Base-by-base conservation (phyloP, 1,140 invertebrate species). In the Philotrypesis tridentata region DNA sequence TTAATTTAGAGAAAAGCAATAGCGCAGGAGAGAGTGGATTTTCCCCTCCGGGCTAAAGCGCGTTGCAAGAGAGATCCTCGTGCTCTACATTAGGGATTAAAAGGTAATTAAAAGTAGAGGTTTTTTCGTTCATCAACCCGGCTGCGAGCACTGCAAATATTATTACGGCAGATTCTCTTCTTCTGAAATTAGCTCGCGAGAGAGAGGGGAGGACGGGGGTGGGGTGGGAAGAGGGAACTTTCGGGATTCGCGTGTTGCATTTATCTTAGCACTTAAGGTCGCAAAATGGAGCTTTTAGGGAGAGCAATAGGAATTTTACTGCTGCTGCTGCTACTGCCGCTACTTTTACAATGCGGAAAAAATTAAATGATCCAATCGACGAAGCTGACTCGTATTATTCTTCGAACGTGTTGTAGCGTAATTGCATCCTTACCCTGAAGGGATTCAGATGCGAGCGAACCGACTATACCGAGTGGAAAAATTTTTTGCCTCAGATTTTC, bases 331-430 rank as follows among this genome's bases (percentile, higher is more conserved):
- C 65, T 67, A 5, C 29, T 70, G 40, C 40, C 3, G 21, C 48
- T 55, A 17, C 48, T 55, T 55, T 55, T 40, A 65, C 61, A 65
- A 37, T 40, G 55, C 29, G 17, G 25, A 77, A 68, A 43, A 37
- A 68, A 77, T 71, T 23, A 43, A 43, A 77, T 77, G 60, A 77
- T 48, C 25, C 33, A 77, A 77, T 77, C 67, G 61, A 65, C 29
- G 33, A 25, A 14, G 11, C 17, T 2, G 14, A 48, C 12, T 48
- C 48, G 48, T 55, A n/a, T 21, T 55, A n/a, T 55, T 21, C 17
- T 17, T 17, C 21, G 48, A 17, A n/a, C 21, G 21, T 55, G 21
- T 55, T 43, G 12, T 43, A 21, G 48, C 1, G n/a, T 55, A 55
- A 17, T 55, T 55, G 48, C 48, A 37, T 9, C 3, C 9, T 37